phyloP scores from a whole-genome alignment of 2,797 vertebrate species.

The Meriones psammophilus region DNA sequence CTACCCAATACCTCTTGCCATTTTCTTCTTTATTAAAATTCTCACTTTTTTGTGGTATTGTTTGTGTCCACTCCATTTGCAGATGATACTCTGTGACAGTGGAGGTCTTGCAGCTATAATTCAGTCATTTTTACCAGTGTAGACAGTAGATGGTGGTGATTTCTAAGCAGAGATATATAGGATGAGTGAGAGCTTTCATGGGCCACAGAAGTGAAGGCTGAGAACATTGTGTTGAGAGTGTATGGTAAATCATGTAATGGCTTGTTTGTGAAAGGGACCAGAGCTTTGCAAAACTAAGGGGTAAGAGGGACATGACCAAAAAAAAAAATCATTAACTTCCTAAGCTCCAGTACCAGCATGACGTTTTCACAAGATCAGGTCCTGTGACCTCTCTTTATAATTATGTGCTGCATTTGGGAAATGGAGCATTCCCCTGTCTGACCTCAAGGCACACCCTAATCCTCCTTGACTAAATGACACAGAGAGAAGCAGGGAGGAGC shows the following conservation, averaged over 20 bases:
- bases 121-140: background rate
- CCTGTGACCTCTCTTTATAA: conserved; percentile 64
- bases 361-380: conserved; percentile 66
- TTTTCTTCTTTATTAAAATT: background rate
- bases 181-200: background rate
- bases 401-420: conserved; percentile 60
- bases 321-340: conserved; percentile 75
- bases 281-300: conserved; percentile 41
- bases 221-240: background rate
- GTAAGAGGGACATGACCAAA: conserved; percentile 36
- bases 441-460: conserved; percentile 72
- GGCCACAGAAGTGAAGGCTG: background rate
- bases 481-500: conserved; percentile 66
- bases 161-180: background rate
- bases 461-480: conserved; percentile 65
- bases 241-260: background rate
- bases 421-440: conserved; percentile 51
- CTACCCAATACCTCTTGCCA: background rate
- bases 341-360: conserved; percentile 38
- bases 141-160: too few species aligned
- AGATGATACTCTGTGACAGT: background rate
- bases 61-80: background rate
- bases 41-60: background rate
- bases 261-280: conserved; percentile 9
- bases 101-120: background rate